These are phyloP conservation scores for Egretta garzetta DNA, from an alignment of 2,113 vertebrate genomes.

Conservation along the genomic window DNA sequence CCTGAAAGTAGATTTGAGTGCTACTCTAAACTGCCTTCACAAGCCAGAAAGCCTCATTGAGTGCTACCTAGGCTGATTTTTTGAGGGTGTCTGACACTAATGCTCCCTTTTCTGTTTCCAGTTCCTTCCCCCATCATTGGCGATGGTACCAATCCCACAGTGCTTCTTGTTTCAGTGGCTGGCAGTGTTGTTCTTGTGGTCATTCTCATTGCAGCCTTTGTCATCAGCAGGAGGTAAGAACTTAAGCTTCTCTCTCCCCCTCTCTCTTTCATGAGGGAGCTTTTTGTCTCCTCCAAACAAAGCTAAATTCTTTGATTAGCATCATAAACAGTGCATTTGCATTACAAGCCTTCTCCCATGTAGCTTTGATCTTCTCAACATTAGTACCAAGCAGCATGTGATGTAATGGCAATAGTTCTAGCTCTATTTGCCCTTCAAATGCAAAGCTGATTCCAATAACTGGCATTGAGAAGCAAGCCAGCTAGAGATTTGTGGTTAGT, in stretches of 20 bases:
- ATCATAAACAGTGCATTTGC: constrained; percentile 77
- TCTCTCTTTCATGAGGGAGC: constrained; percentile 62
- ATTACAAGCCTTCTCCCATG: constrained; percentile 60
- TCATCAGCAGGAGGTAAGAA: constrained; percentile 96
- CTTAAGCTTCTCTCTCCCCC: constrained; percentile 39
- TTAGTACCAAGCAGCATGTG: constrained; percentile 59
- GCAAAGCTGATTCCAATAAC: constrained; percentile 65
- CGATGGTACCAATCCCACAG: constrained; percentile 92
- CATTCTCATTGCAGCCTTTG: constrained; percentile 94
- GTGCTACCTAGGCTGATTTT: constrained; percentile 15
- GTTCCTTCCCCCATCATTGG: constrained; percentile 95
- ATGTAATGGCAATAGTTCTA: constrained; percentile 69
- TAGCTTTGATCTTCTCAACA: constrained; percentile 75
- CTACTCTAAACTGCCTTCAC: not conserved
- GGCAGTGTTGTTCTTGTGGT: constrained; percentile 94
- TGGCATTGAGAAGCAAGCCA: constrained; percentile 36
- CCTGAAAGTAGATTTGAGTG: not conserved
- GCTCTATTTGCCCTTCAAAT: constrained; percentile 70
- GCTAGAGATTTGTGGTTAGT: constrained; percentile 38
- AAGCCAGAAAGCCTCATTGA: not conserved
- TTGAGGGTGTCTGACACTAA: not conserved
- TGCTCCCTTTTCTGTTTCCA: constrained; percentile 65
- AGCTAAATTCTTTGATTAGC: constrained; percentile 78
- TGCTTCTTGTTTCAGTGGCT: constrained; percentile 92
- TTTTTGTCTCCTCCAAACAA: constrained; percentile 74